Conservation (phyloP, 2,113 vertebrate genomes). For the Takifugu bimaculatus region DNA sequence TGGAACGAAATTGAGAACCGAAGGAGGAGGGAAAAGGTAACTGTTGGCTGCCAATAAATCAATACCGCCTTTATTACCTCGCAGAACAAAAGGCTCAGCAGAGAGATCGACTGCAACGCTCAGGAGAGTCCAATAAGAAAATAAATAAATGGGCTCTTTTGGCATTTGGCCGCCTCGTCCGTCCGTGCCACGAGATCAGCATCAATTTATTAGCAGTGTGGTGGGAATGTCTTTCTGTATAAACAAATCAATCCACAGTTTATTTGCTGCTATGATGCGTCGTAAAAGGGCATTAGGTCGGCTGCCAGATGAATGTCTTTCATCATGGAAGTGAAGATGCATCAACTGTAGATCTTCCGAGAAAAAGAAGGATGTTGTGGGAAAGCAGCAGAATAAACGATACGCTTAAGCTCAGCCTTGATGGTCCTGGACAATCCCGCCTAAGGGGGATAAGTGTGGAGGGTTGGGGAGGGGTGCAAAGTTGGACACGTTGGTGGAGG, state of each 20-base stretch:
- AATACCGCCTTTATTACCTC: slow-evolving; percentile 77
- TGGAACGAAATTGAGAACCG: slow-evolving; percentile 48
- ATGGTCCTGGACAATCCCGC: too few species aligned
- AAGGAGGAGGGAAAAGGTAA: slow-evolving; percentile 65
- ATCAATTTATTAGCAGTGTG: slow-evolving; percentile 69
- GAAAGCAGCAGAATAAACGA: background rate
- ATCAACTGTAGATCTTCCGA: slow-evolving; percentile 27
- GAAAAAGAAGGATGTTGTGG: slow-evolving; percentile 1
- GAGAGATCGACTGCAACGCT: slow-evolving; percentile 60
- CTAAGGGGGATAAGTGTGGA: too few species aligned
- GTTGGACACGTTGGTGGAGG: too few species aligned
- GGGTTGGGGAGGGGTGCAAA: too few species aligned
- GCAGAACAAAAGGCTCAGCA: slow-evolving; percentile 74
- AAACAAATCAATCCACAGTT: slow-evolving; percentile 68
- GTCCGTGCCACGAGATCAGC: slow-evolving; percentile 48
- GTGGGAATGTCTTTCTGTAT: slow-evolving; percentile 64
- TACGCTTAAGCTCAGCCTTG: too few species aligned
- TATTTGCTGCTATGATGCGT: slow-evolving; percentile 61
- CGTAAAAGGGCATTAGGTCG: slow-evolving; percentile 52
- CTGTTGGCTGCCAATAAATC: slow-evolving; percentile 73
- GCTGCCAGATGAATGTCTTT: slow-evolving; percentile 52
- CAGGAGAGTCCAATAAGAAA: slow-evolving; percentile 45
- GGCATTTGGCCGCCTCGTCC: slow-evolving; percentile 53
- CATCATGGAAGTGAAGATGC: slow-evolving; percentile 39
- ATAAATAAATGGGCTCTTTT: slow-evolving; percentile 51